A percentile compares a stretch with the other conserved stretches of the same genome.
Conservation (phyloP, 2,797 vertebrate species). For the Pitangus sulphuratus region DNA sequence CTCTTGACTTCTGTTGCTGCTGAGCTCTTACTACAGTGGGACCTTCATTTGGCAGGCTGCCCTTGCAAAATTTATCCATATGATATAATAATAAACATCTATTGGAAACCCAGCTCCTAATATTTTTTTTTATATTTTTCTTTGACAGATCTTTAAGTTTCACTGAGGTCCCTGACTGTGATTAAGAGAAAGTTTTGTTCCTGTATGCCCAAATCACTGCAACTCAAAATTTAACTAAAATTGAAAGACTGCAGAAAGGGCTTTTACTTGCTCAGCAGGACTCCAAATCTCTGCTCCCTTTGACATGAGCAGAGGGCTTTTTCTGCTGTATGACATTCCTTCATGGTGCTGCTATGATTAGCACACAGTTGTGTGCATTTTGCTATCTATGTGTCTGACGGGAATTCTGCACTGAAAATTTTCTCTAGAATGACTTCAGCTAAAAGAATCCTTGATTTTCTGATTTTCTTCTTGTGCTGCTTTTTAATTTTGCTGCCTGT, state of each 20-base stretch:
- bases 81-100: not conserved
- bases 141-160: not conserved
- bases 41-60: not conserved
- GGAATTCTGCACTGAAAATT: not conserved
- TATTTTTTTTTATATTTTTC: not conserved
- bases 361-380: not conserved
- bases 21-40: not conserved
- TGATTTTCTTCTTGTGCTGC: not conserved
- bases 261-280: not conserved
- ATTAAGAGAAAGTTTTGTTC: not conserved
- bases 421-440: not conserved
- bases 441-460: fast-evolving
- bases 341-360: not conserved
- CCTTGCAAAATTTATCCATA: not conserved
- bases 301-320: not conserved
- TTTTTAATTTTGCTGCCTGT: not conserved
- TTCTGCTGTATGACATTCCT: not conserved
- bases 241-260: not conserved
- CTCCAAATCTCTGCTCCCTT: not conserved
- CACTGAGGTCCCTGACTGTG: not conserved
- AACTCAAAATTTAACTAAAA: not conserved
- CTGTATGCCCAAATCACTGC: not conserved
- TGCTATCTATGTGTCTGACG: not conserved
- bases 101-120: not conserved
- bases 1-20: not conserved